These are phyloP conservation scores for Leuctra nigra DNA, from an alignment of 2,888 invertebrate genomes.

Conservation along the genomic window DNA sequence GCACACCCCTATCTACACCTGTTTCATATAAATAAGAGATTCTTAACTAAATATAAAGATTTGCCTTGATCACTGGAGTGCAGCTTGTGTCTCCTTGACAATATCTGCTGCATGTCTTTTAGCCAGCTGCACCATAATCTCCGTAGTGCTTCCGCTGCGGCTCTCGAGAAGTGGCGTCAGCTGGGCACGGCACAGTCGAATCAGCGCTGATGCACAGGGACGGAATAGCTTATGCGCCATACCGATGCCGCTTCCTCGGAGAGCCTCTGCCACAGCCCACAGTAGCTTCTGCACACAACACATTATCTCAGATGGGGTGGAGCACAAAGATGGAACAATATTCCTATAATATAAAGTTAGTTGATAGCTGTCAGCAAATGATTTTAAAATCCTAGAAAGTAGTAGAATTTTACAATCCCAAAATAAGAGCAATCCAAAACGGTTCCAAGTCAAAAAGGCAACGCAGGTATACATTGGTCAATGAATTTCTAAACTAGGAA, in stretches of 20 bases:
- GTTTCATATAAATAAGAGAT: too few relatives aligned
- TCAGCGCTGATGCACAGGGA: conserved; percentile 59
- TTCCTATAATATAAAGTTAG: not conserved
- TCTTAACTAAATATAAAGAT: too few relatives aligned
- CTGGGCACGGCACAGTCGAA: conserved; percentile 58
- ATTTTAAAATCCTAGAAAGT: too few relatives aligned
- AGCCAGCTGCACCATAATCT: conserved; percentile 61
- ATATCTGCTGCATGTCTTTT: conserved; percentile 29
- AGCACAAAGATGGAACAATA: not conserved
- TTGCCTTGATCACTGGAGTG: too few relatives aligned
- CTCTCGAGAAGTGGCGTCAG: conserved; percentile 45
- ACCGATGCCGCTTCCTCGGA: conserved; percentile 62
- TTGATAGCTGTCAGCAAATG: too few relatives aligned
- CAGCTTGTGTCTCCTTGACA: conserved; percentile 7
- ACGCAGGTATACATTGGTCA: too few relatives aligned
- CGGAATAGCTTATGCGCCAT: conserved; percentile 64
- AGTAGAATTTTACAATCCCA: too few relatives aligned
- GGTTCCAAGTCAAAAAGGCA: too few relatives aligned
- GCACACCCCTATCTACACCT: too few relatives aligned
- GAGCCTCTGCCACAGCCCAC: conserved; percentile 74
- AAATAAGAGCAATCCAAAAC: too few relatives aligned
- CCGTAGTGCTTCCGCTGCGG: conserved; percentile 54
- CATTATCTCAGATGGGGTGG: not conserved
- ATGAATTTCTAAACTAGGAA: too few relatives aligned
- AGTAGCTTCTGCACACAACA: conserved; percentile 64